Conservation (phyloP, 2,797 vertebrate species). For the Takifugu rubripes region DNA sequence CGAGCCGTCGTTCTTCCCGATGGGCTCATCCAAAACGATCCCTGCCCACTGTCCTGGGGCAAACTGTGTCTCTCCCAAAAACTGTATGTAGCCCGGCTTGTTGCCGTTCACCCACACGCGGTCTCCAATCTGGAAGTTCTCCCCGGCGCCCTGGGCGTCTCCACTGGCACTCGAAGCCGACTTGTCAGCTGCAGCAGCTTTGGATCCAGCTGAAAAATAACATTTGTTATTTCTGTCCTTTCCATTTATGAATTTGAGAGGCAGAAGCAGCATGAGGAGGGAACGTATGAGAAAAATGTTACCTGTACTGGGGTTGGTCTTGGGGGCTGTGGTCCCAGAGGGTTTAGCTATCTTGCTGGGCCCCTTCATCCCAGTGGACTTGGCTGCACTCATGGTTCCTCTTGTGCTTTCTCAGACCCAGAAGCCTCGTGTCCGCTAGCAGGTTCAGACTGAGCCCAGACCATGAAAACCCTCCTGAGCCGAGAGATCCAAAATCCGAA, state of each 20-base stretch:
- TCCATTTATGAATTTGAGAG: background rate
- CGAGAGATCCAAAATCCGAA: background rate
- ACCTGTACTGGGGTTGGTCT: constrained; percentile 73
- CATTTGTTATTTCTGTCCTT: background rate
- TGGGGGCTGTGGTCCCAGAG: constrained; percentile 71
- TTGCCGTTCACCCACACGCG: constrained; percentile 98
- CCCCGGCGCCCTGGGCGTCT: constrained; percentile 78
- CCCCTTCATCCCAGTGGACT: constrained; percentile 91
- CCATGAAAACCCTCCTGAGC: constrained; percentile 74
- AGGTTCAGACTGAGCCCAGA: constrained; percentile 75
- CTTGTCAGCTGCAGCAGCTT: constrained; percentile 73
- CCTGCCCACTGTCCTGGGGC: constrained; percentile 98
- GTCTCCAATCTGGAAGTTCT: constrained; percentile 88
- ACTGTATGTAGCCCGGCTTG: constrained; percentile 92
- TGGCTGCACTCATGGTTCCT: constrained; percentile 88
- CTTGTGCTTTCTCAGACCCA: constrained; percentile 42
- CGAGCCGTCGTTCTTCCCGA: constrained; percentile 96
- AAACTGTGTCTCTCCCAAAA: constrained; percentile 96
- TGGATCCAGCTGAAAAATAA: constrained; percentile 50
- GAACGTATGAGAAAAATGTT: constrained; percentile 3
- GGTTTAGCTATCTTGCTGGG: constrained; percentile 89
- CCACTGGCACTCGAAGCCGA: constrained; percentile 59
- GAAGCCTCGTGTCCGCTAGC: constrained; percentile 52
- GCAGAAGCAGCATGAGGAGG: background rate
- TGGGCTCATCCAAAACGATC: constrained; percentile 93